Base-by-base conservation (phyloP, 2,797 vertebrate species). In the Sus cebifrons region DNA sequence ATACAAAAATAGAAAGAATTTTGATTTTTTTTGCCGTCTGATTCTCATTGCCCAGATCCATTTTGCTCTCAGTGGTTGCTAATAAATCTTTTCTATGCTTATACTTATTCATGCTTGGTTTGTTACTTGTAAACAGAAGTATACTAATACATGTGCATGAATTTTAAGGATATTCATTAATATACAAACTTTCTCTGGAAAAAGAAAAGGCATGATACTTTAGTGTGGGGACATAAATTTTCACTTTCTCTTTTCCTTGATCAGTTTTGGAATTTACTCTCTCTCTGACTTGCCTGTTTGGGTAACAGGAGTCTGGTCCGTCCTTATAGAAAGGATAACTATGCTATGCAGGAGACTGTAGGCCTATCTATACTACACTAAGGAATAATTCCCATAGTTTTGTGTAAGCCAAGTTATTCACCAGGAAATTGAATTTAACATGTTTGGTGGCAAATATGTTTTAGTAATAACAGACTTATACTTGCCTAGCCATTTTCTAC, bases 91-190 rank as follows among this genome's bases (percentile, higher is more conserved):
- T 73, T 54, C 67, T 54, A 54, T 68, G 62, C 36, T 62, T 71
- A 64, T 71, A 25, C 25, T 71, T 77, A 25, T 64, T 91, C 20
- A 71, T 16, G 20, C 25, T 17, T 0, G 11, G 73, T n/a, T 78
- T 78, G 70, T 86, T 56, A 25, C n/a, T 85, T 70, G 15, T 32
- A 56, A 90, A 40, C 4, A 77, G 56, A 44, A 90, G 9, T 71
- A 79, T 64, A 56, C 56, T 86, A 71, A 56, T 44, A 62, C 3
- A 64, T 15, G 44, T 56, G 52, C 17, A 18, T 77, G 18, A 27
- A 84, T 89, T 75, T 83, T 84, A 89, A 75, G n/a, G 36, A 18
- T 65, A 86, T n/a, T 32, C 60, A 75, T 56, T 86, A 83, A 67
- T 67, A 65, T 27, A 27, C 20, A 25, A 83, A 87, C 36, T 77